phyloP scores from a whole-genome alignment of 2,113 vertebrate species.

The Naja naja region DNA sequence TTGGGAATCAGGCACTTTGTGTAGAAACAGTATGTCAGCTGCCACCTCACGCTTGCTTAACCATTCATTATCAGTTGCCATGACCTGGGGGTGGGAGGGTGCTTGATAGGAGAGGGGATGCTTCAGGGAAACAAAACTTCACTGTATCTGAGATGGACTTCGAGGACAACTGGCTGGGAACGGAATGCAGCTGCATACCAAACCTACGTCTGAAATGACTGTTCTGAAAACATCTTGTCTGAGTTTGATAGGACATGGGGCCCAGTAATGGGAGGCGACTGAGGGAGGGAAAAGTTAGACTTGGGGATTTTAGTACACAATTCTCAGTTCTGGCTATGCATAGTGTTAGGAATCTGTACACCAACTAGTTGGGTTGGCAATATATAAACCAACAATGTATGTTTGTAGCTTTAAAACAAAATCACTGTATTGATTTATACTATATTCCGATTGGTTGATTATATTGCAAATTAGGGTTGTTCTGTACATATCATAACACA shows the following conservation, averaged over 20 bases:
- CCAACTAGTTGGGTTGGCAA: too few relatives aligned
- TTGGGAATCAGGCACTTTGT: neutral
- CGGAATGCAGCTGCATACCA: neutral
- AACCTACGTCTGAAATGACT: neutral
- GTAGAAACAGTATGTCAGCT: neutral
- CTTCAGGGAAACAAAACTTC: neutral
- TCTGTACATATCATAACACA: too few relatives aligned
- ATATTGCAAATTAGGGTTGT: too few relatives aligned
- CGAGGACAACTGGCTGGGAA: neutral
- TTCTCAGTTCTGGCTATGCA: neutral
- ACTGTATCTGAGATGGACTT: neutral
- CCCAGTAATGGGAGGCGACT: neutral
- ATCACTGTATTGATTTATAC: too few relatives aligned
- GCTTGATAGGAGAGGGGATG: neutral
- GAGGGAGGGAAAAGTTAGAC: neutral
- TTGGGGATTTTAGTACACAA: neutral
- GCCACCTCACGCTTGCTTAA: neutral
- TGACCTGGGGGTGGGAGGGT: neutral
- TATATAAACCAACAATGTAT: too few relatives aligned
- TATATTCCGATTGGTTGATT: too few relatives aligned
- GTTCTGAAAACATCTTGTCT: neutral
- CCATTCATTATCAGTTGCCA: neutral
- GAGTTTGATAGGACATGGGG: neutral
- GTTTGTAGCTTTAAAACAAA: too few relatives aligned
- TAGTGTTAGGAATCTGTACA: too few relatives aligned